Evolutionary conservation across 2,797 vertebrate genomes (phyloP).

Genomic region (Clarias pachynema): DNA sequence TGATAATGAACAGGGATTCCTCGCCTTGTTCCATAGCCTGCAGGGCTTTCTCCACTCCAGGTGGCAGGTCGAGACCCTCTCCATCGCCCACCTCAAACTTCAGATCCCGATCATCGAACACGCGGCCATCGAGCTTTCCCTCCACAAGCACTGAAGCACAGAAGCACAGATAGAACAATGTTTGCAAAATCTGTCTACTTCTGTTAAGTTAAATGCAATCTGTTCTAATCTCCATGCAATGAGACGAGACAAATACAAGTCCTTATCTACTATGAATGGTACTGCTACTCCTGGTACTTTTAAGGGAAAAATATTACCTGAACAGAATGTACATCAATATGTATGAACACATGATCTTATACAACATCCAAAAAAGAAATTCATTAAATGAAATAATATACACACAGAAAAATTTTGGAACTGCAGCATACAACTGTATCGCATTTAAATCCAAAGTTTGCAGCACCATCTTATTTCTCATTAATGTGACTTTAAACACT

Average conservation of each 20-base stretch:
- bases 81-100: constrained; percentile 91
- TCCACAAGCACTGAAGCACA: constrained; percentile 79
- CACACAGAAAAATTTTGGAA: no score
- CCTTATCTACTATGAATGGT: not conserved
- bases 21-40: constrained; percentile 94
- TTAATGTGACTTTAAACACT: not conserved
- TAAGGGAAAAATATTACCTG: not conserved
- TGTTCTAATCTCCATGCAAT: not conserved
- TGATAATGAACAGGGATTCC: constrained; percentile 85
- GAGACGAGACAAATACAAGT: not conserved
- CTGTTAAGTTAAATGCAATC: not conserved
- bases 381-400: no score
- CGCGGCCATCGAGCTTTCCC: constrained; percentile 75
- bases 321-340: not conserved
- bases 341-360: no score
- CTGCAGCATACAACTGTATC: no score
- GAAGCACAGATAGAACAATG: not conserved
- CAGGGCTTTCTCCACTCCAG: constrained; percentile 89
- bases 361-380: no score
- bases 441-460: no score
- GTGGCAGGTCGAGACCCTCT: constrained; percentile 82
- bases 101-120: constrained; percentile 88
- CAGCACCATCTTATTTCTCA: not conserved
- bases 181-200: not conserved
- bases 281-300: not conserved